Base-by-base conservation (phyloP, 2,888 invertebrate species). In the Melanchra persicariae region DNA sequence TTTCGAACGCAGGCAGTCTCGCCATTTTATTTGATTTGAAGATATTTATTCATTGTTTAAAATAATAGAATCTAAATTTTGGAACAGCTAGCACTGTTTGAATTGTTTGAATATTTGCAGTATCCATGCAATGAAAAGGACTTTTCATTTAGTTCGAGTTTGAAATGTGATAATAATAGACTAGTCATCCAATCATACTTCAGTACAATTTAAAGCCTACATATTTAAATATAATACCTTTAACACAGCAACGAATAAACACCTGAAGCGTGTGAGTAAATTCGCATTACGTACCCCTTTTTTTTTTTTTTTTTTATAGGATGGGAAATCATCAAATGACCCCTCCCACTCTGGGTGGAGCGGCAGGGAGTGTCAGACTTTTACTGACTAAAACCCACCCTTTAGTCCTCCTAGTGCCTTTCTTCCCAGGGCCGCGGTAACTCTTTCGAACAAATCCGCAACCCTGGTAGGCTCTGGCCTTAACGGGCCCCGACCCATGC, bases 241-340 rank as follows among this genome's bases (percentile, higher is more conserved):
- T n/a, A n/a, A n/a, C n/a, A 19, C 43, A 47, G 0, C 4, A 22
- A 24, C 6, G n/a, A 43, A 24, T 45, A 22, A 66, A 63, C 58
- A 67, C 17, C 15, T n/a, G n/a, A n/a, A n/a, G 61, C 65, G 57
- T 79, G 68, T 79, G 77, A 59, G 73, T 77, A 73, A 62, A 69
- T 77, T 81, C 68, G 65, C 37, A 47, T 73, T 34, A 77, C 47
- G 59, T 58, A 64, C 77, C n/a, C 52, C n/a, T n/a, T n/a, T n/a
- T n/a, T n/a, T n/a, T n/a, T n/a, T n/a, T n/a, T n/a, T n/a, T n/a
- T n/a, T n/a, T n/a, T n/a, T n/a, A n/a, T n/a, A n/a, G n/a, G n/a
- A n/a, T n/a, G n/a, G n/a, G n/a, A n/a, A n/a, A n/a, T n/a, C n/a
- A n/a, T n/a, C n/a, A n/a, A n/a, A n/a, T n/a, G n/a, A n/a, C n/a